Evolutionary conservation across 1,140 invertebrate species (phyloP), one percentile per base, ranked within the genome.

Genomic region (Drosophila busckii): DNA sequence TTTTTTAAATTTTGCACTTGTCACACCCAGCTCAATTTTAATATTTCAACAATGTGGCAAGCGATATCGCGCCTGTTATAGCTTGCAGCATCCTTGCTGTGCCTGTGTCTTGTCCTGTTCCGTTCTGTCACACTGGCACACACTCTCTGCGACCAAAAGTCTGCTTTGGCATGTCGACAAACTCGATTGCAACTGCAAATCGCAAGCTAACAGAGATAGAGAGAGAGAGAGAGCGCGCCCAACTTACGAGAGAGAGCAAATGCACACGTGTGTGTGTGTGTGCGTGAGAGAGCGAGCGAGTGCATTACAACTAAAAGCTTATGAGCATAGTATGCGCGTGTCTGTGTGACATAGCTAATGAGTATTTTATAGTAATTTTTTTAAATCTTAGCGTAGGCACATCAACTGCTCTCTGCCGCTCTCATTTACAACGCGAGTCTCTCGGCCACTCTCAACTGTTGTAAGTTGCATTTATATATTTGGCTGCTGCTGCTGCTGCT

Each of bases 11-110:
- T 23, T 45, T 49, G 44, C 45, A 63, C 31, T 50, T 65, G 61
- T 78, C 71, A 73, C 71, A 66, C 69, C 61, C 69, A 73, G 61
- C 70, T 78, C 56, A 54, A 61, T 60, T 69, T 78, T 45, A 69
- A 69, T 66, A 66, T 73, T 73, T 78, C 50, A 65, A 55, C 34
- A 60, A 64, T 50, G 38, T 67, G 64, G 53, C 64, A n/a, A 68
- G 53, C 64, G 44, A 49, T 59, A 59, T 68, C 60, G 53, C 65
- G 48, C 13, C 19, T 40, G 15, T 9, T 9, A 35, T 60, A 53
- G 54, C 38, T 40, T 52, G 46, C 59, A 59, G 58, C 67, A 73
- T 67, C 53, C 53, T 73, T 70, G 66, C 62, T 67, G n/a, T n/a
- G 52, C 59, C 52, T 64, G 61, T 64, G 44, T 35, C 62, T 65